Conservation (phyloP, 2,113 vertebrate genomes). For the Leptobrachium ailaonicum region DNA sequence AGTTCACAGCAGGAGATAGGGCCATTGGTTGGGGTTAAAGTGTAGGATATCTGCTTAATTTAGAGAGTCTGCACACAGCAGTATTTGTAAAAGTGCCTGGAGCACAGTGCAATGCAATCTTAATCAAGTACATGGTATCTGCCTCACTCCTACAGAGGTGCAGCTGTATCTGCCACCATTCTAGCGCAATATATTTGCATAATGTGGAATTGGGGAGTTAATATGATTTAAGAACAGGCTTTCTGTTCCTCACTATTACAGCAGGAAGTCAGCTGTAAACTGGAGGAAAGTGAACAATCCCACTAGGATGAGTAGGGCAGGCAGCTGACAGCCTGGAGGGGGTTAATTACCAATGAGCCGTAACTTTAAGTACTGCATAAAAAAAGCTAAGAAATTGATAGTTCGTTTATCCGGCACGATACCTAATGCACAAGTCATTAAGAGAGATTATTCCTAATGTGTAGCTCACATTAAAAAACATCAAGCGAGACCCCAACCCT, state of each 20-base stretch:
- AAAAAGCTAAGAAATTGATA: conserved; percentile 98
- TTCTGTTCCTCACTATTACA: not conserved
- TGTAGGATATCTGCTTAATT: too few species aligned
- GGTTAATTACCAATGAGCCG: conserved; percentile 99
- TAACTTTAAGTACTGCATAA: conserved; percentile 99
- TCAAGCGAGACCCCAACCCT: conserved; percentile 49
- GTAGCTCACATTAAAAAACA: conserved; percentile 76
- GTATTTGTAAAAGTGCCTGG: not conserved
- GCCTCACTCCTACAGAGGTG: not conserved
- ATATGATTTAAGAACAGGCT: not conserved
- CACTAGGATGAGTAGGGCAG: conserved; percentile 19
- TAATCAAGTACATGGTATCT: not conserved
- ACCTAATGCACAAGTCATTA: conserved; percentile 97
- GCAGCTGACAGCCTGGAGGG: conserved; percentile 66
- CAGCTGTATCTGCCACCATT: not conserved
- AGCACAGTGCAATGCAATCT: not conserved
- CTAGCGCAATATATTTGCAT: not conserved
- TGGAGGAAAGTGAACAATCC: not conserved
- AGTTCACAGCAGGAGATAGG: too few species aligned
- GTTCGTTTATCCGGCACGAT: conserved; percentile 93
- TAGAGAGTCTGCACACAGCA: not conserved
- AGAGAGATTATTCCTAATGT: conserved; percentile 95
- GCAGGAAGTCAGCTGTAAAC: conserved; percentile 20
- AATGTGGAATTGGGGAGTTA: not conserved
- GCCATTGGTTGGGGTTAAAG: too few species aligned